These are phyloP conservation scores for Phalloptychus januarius DNA, from an alignment of 2,797 vertebrate genomes.

Conservation along the genomic window DNA sequence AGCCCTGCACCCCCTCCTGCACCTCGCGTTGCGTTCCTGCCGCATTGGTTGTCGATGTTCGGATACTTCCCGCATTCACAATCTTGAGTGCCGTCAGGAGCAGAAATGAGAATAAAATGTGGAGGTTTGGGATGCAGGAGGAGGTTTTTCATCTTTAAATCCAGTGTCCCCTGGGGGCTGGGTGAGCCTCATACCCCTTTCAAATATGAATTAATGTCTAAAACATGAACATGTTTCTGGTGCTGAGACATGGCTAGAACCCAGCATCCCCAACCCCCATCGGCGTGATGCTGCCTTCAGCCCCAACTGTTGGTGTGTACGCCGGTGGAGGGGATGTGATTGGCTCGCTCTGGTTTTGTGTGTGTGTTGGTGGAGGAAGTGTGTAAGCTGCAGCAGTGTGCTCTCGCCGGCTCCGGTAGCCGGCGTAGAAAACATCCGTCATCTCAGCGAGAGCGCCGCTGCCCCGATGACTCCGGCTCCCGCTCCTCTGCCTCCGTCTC, in stretches of 20 bases:
- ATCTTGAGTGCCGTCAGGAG: neutral
- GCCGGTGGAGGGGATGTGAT: constrained; percentile 23
- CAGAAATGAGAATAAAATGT: constrained; percentile 25
- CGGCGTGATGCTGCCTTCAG: constrained; percentile 30
- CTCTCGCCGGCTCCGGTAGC: constrained; percentile 20
- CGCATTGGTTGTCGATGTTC: constrained; percentile 30
- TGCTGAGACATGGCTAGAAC: constrained; percentile 28
- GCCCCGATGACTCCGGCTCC: constrained; percentile 33
- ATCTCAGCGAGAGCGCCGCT: constrained; percentile 25
- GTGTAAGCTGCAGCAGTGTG: constrained; percentile 35
- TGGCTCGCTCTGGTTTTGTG: constrained; percentile 9
- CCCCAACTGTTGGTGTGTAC: constrained; percentile 8
- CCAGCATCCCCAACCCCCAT: constrained; percentile 28
- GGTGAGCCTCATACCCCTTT: constrained; percentile 50
- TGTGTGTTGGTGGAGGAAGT: constrained; percentile 15
- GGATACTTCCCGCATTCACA: constrained; percentile 32
- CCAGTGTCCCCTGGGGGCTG: constrained; percentile 17
- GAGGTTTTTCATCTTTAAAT: constrained; percentile 17
- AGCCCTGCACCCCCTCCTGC: constrained; percentile 37
- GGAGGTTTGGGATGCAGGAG: constrained; percentile 28
- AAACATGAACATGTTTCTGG: constrained; percentile 23
- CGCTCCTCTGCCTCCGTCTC: constrained; percentile 18
- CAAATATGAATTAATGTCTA: constrained; percentile 58
- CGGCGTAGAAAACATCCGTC: constrained; percentile 28
- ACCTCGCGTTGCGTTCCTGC: constrained; percentile 2